Conservation (phyloP, 2,888 invertebrate genomes). For the Chrysodeixis includens region DNA sequence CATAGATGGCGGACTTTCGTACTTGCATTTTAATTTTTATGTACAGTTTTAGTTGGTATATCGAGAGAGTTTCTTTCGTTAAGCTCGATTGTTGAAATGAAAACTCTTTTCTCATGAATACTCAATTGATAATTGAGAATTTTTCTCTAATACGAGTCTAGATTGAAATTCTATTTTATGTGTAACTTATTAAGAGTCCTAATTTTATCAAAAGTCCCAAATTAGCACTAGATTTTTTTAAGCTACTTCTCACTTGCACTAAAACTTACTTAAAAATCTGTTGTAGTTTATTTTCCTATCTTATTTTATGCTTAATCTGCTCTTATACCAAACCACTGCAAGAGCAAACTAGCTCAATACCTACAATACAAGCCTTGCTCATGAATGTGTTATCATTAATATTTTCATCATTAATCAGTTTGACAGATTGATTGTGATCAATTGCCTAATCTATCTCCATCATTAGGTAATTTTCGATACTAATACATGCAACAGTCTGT, state of each 20-base stretch:
- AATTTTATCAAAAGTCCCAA: too few species aligned
- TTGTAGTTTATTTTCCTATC: too few species aligned
- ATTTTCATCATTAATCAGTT: conserved; percentile 47
- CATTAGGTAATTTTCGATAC: conserved; percentile 35
- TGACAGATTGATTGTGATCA: conserved; percentile 34
- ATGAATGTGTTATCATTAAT: conserved; percentile 18
- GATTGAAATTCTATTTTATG: too few species aligned
- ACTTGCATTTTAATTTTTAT: conserved; percentile 40
- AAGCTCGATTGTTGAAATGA: not conserved
- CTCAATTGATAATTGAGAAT: too few species aligned
- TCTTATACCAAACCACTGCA: not conserved
- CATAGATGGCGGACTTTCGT: conserved; percentile 31
- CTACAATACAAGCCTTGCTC: not conserved
- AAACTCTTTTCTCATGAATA: not conserved
- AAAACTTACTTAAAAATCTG: too few species aligned
- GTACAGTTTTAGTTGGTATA: not conserved
- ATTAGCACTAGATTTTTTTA: too few species aligned
- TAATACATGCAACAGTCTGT: not conserved
- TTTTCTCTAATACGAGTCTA: too few species aligned
- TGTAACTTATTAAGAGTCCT: too few species aligned
- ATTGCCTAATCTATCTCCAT: conserved; percentile 44
- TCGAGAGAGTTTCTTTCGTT: not conserved
- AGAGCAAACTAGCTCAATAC: not conserved
- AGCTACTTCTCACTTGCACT: too few species aligned
- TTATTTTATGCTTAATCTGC: not conserved